Evolutionary conservation across 2,113 vertebrate species (phyloP), one percentile per base, ranked within the genome.

Genomic region (Sphaerodactylus townsendi): DNA sequence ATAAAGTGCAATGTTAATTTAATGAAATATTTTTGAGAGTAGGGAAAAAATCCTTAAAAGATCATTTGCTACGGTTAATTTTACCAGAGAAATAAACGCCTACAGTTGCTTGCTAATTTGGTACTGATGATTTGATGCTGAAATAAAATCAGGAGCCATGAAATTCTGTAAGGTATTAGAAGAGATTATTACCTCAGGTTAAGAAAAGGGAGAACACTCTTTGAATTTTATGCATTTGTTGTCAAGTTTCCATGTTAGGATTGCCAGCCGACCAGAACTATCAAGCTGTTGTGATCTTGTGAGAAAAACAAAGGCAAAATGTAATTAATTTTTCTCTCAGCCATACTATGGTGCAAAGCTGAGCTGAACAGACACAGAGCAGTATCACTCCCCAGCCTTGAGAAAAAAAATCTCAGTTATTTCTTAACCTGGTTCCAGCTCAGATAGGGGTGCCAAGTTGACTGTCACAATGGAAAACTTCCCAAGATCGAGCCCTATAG

Each of bases 101-200:
- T 81, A 56, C 13, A 33, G 72, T 48, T 83, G 5, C 64, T 83
- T 5, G 70, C 69, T 71, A 70, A 86, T 59, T 0, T 1, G 37
- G 77, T 69, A 0, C 33, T 82, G 41, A 87, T 37, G 30, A n/a
- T 48, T n/a, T 78, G 76, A 73, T 83, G 37, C 33, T 56, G 84
- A 91, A 90, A 89, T 59, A 86, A 70, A 86, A 86, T 5, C 13
- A 83, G 15, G 71, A 75, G 0, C 1, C 35, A 73, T 39, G 3
- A 4, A 7, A 71, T 83, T 90, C 81, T 83, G 1, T 11, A 33
- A 70, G 81, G 68, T 11, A 74, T 66, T 48, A 48, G 1, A 56
- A 39, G 44, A 56, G 68, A 70, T 21, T 6, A n/a, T 2, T 0
- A 65, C 30, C 17, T 3, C 77, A 5, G 3, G 72, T 81, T 79